Percentiles rank a stretch among this genome's conserved stretches.
Conservation (phyloP, 2,113 vertebrate genomes). For the Myotis davidii region DNA sequence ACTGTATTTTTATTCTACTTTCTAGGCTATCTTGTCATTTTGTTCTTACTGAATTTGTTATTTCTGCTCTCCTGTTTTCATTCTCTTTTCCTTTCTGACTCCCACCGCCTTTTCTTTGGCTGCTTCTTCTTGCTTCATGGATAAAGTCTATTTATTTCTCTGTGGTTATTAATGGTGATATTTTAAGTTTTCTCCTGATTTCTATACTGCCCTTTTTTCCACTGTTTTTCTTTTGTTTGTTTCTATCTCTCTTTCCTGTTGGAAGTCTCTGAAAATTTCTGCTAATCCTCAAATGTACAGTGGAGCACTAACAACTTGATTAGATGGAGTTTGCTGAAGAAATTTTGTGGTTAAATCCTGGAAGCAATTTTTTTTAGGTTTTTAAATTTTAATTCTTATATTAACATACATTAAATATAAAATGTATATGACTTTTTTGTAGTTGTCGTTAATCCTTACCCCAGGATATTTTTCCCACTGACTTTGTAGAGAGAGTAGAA, state of each 20-base stretch:
- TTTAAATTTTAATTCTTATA: not conserved
- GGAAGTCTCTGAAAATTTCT: not conserved
- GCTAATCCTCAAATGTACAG: not conserved
- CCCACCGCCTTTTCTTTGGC: not conserved
- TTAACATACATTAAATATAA: not conserved
- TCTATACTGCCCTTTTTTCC: not conserved
- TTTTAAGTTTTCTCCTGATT: slow-evolving; percentile 27
- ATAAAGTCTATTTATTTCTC: not conserved
- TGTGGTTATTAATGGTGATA: not conserved
- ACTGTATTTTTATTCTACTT: not conserved
- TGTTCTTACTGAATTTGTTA: not conserved
- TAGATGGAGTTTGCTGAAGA: not conserved
- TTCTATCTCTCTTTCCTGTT: not conserved
- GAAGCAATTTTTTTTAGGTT: not conserved
- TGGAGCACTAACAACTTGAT: not conserved
- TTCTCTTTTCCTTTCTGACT: not conserved
- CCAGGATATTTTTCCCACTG: too few relatives aligned
- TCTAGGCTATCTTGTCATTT: not conserved
- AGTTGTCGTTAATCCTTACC: too few relatives aligned
- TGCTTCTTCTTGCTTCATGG: not conserved
- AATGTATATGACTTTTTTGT: not conserved
- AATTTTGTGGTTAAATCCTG: not conserved
- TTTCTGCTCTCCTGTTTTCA: not conserved
- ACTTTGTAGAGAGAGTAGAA: too few relatives aligned
- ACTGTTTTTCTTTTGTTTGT: not conserved